Conservation (phyloP, 2,797 vertebrate species). For the Euphonia xanthogaster region DNA sequence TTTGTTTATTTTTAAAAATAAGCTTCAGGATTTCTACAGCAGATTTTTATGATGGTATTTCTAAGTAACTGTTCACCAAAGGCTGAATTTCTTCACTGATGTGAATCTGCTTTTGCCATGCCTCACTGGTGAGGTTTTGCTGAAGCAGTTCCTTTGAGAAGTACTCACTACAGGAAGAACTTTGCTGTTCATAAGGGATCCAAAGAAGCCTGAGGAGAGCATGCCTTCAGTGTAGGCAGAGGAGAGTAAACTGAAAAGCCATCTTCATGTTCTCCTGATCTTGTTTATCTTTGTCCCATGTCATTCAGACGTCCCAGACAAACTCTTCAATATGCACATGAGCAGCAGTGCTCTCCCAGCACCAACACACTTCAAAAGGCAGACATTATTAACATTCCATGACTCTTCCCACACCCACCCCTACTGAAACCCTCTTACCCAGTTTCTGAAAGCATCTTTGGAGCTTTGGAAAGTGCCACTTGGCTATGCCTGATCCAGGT, state of each 20-base stretch:
- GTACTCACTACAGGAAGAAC: background rate
- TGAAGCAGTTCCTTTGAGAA: background rate
- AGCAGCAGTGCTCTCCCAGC: background rate
- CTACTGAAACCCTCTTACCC: background rate
- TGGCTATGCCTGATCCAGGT: background rate
- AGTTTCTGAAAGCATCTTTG: background rate
- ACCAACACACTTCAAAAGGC: background rate
- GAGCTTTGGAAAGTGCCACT: background rate
- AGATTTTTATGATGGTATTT: background rate
- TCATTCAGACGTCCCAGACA: background rate
- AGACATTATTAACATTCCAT: background rate
- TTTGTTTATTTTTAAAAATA: background rate
- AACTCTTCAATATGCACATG: background rate
- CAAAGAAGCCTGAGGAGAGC: background rate
- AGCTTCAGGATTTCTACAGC: background rate
- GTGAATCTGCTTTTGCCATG: background rate
- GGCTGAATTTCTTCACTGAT: background rate
- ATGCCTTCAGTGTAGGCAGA: background rate
- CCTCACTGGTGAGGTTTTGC: background rate
- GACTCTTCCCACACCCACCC: background rate
- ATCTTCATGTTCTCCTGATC: background rate
- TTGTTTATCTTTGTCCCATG: background rate
- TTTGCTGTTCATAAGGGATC: background rate
- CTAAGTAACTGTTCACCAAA: background rate
- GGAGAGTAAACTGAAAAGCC: background rate